Percentiles rank a stretch among this genome's conserved stretches.
Conservation (phyloP, 2,888 invertebrate genomes). For the Dryomyza anilis region DNA sequence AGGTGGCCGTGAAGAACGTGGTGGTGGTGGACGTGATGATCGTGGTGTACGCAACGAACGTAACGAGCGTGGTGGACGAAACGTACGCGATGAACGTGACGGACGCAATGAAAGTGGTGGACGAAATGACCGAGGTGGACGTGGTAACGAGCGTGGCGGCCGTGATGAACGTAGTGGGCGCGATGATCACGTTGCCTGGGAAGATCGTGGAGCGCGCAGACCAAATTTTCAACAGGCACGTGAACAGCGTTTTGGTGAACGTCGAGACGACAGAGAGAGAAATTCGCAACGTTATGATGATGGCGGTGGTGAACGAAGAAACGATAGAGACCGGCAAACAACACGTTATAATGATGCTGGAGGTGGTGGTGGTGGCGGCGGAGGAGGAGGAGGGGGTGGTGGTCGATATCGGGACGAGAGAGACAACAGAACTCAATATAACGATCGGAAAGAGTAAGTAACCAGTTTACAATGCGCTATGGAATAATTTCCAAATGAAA, state of each 20-base stretch:
- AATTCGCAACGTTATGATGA: slow-evolving; percentile 26
- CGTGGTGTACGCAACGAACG: slow-evolving; percentile 23
- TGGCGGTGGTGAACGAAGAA: too few relatives aligned
- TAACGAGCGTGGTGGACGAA: not conserved
- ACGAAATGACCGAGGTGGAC: not conserved
- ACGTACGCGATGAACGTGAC: not conserved
- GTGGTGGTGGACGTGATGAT: slow-evolving; percentile 28
- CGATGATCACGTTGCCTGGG: slow-evolving; percentile 30
- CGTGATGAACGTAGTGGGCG: too few relatives aligned
- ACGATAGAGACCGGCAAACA: too few relatives aligned
- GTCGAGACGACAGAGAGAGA: slow-evolving; percentile 26
- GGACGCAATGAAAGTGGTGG: not conserved
- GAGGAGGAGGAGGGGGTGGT: too few relatives aligned
- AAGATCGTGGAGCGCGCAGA: slow-evolving; percentile 29
- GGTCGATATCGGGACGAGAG: slow-evolving; percentile 19
- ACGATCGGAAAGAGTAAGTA: slow-evolving; percentile 40
- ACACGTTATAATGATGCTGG: too few relatives aligned
- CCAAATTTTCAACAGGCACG: slow-evolving; percentile 29
- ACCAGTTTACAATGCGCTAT: too few relatives aligned
- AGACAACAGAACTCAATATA: slow-evolving; percentile 24
- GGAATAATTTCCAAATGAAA: too few relatives aligned
- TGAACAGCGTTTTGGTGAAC: slow-evolving; percentile 22
- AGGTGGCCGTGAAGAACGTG: slow-evolving; percentile 34
- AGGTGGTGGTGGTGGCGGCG: too few relatives aligned
- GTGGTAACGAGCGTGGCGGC: slow-evolving; percentile 1